Evolutionary conservation across 1,140 invertebrate species (phyloP).

Genomic region (Ceratina japonica): DNA sequence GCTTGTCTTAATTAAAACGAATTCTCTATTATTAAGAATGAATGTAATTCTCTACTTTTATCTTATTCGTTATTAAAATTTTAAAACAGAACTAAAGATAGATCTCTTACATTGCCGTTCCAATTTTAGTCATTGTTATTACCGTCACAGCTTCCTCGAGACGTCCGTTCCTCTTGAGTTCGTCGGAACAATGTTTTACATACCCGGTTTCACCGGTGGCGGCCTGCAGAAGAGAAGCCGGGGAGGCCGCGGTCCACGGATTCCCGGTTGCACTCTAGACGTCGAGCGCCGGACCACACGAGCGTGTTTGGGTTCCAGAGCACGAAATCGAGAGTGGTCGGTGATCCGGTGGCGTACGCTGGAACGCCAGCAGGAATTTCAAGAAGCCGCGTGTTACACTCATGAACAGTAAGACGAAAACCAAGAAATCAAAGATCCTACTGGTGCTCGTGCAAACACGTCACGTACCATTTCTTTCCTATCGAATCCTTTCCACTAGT

Average conservation of each 20-base stretch:
- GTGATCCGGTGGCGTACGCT: slow-evolving; percentile 58
- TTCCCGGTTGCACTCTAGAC: slow-evolving; percentile 33
- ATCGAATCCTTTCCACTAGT: too few species aligned
- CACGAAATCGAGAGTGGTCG: slow-evolving; percentile 63
- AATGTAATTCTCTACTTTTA: neutral
- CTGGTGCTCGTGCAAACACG: too few species aligned
- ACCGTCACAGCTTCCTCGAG: slow-evolving; percentile 23
- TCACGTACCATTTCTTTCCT: too few species aligned
- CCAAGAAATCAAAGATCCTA: neutral
- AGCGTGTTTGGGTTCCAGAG: slow-evolving; percentile 57
- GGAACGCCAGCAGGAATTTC: slow-evolving; percentile 60
- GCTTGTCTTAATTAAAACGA: too few species aligned
- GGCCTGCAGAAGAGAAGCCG: neutral
- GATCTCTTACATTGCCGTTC: neutral
- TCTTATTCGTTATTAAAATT: neutral
- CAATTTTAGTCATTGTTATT: slow-evolving; percentile 44
- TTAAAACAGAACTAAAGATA: neutral
- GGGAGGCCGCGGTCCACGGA: slow-evolving; percentile 41
- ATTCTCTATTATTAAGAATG: neutral
- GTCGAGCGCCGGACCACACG: slow-evolving; percentile 39
- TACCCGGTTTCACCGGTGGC: slow-evolving; percentile 36
- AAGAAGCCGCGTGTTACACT: slow-evolving; percentile 54
- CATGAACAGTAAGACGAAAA: slow-evolving; percentile 33
- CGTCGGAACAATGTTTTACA: slow-evolving; percentile 56
- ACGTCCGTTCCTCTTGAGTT: slow-evolving; percentile 25